Evolutionary conservation across 2,113 vertebrate genomes (phyloP), one percentile per base, ranked within the genome.

Genomic region (Tor tambroides): DNA sequence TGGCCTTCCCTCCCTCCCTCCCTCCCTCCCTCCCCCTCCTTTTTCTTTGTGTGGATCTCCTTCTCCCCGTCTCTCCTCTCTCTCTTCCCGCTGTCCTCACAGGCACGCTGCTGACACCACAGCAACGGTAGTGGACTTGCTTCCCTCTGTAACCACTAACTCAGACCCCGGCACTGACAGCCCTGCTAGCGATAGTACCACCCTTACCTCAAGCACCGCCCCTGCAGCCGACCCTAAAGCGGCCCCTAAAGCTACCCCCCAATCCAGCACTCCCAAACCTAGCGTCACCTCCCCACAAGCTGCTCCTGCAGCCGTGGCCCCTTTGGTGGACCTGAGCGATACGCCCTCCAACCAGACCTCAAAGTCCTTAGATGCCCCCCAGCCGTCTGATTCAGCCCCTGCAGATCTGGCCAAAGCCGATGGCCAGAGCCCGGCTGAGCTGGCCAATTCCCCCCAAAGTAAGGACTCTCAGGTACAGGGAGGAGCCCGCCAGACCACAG

Each of bases 281-380:
- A 87, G n/a, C 83, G 26, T 80, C n/a, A 41, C 87, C 83, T 69
- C 86, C 72, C 61, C 69, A 54, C 65, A 83, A 9, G 0, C 89
- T 69, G 14, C 94, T 93, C 61, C 91, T 32, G 89, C 93, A 51
- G 89, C 90, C 1, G 96, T 97, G 26, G 97, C 97, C 19, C 96
- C 97, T 81, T 95, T 99, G 11, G 98, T 99, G 35, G 98, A 99
- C 94, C 96, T 99, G 91, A 99, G 97, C 8, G 97, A 99, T 17
- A 92, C 95, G 89, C 96, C 96, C 0, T 89, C 92, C 0, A 89
- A 67, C 49, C 96, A 95, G 90, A 94, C 92, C 10, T 92, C 88
- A 79, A 96, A 95, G 91, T 94, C 92, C 17, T 93, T 94, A 4
- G 43, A 93, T 43, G 89, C 91, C 85, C 49, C 94, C 87, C 95